phyloP scores from a whole-genome alignment of 1,140 invertebrate genomes.

The Drosophila ficusphila region DNA sequence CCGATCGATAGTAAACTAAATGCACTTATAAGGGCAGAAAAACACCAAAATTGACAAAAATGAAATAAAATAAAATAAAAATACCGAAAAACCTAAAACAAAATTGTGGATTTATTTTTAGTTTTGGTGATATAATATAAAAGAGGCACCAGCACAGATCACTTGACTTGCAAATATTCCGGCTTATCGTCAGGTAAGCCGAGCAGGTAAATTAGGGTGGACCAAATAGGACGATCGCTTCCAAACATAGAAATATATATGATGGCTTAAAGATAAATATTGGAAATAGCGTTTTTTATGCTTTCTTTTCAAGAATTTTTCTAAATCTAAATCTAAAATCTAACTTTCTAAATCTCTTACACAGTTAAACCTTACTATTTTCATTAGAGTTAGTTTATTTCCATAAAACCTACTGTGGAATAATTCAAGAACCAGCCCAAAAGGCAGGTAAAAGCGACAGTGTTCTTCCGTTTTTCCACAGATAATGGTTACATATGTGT shows the following conservation, averaged over 20 bases:
- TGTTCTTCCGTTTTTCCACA: conserved; percentile 18
- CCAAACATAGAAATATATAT: no score
- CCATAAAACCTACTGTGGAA: background rate
- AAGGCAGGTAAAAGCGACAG: conserved; percentile 52
- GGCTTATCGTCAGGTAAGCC: conserved; percentile 30
- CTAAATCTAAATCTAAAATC: no score
- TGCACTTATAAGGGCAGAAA: conserved; percentile 55
- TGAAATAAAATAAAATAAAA: conserved; percentile 74
- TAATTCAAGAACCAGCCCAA: conserved; percentile 46
- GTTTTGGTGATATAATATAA: background rate
- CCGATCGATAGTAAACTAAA: conserved; percentile 20
- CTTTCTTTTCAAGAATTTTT: no score
- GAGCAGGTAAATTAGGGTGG: conserved; percentile 51
- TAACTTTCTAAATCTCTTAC: no score
- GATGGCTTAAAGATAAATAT: no score
- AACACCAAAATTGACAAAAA: conserved; percentile 64
- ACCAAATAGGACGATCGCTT: conserved; percentile 7
- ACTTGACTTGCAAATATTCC: conserved; percentile 47
- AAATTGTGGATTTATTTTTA: conserved; percentile 2
- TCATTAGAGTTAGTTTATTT: no score
- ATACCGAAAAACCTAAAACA: conserved; percentile 63
- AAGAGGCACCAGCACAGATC: background rate
- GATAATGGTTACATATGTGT: conserved; percentile 42
- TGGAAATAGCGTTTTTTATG: no score
- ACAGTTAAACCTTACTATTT: no score